phyloP scores from a whole-genome alignment of 2,888 invertebrate genomes.

The Ichneumoninae sp. region DNA sequence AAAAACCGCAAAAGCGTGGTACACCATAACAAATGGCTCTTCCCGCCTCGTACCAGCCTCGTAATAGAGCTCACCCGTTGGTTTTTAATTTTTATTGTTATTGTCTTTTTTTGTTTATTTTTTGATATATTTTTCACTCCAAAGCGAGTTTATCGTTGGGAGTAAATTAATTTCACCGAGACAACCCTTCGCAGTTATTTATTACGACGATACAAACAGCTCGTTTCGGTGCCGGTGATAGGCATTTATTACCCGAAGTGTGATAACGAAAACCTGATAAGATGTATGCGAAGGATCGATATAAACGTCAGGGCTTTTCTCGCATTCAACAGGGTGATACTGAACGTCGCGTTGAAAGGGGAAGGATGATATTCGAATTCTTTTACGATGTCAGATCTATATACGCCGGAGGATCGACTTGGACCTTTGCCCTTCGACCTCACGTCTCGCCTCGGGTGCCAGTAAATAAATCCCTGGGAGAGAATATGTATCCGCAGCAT shows the following conservation, averaged over 20 bases:
- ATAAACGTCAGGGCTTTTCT: neutral
- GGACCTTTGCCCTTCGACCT: conserved; percentile 1
- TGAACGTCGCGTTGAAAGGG: neutral
- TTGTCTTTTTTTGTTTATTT: conserved; percentile 22
- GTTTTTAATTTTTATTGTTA: conserved; percentile 8
- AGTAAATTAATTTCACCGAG: conserved; percentile 39
- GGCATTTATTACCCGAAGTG: conserved; percentile 5
- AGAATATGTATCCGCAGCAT: conserved; percentile 38
- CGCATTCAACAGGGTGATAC: conserved; percentile 21
- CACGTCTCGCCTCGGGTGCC: neutral
- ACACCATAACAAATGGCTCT: conserved; percentile 58
- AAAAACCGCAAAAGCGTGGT: conserved; percentile 47
- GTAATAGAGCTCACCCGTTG: conserved; percentile 22
- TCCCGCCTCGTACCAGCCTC: conserved; percentile 16
- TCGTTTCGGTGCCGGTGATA: neutral
- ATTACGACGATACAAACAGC: conserved; percentile 18
- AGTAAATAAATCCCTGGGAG: conserved; percentile 45
- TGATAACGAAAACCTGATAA: neutral
- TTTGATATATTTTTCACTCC: neutral
- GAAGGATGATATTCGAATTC: conserved; percentile 28
- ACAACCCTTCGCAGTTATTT: conserved; percentile 18
- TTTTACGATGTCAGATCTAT: conserved; percentile 34
- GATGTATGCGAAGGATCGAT: neutral
- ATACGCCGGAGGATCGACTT: conserved; percentile 21
- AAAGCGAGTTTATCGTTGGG: conserved; percentile 33